Percentiles rank a stretch among this genome's conserved stretches.
These are phyloP conservation scores for Conus betulinus DNA, from an alignment of 1,140 invertebrate species.

Conservation along the genomic window DNA sequence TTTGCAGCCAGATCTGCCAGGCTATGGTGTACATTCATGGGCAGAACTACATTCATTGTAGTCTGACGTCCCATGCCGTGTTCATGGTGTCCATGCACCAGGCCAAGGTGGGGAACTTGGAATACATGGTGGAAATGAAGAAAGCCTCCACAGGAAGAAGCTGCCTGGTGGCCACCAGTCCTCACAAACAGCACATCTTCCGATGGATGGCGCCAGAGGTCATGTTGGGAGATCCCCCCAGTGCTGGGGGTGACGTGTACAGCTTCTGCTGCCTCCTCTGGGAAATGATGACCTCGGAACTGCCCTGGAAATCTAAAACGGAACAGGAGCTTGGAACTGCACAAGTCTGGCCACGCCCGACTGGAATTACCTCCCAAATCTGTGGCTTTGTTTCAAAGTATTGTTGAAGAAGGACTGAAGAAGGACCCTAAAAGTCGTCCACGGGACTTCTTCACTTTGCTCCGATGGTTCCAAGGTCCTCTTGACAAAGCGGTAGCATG, in stretches of 20 bases:
- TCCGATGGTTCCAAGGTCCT: conserved; percentile 24
- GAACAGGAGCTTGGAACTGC: conserved; percentile 34
- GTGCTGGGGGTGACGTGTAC: conserved; percentile 74
- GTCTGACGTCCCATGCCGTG: conserved; percentile 76
- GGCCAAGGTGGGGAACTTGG: conserved; percentile 77
- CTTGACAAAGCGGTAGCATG: conserved; percentile 6
- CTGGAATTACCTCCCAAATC: conserved; percentile 23
- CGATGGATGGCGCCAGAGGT: conserved; percentile 78
- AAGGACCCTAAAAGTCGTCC: conserved; percentile 30
- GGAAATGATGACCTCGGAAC: conserved; percentile 66
- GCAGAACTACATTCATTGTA: conserved; percentile 74
- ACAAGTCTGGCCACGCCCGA: conserved; percentile 36
- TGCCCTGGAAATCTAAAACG: conserved; percentile 46
- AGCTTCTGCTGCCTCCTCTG: conserved; percentile 75
- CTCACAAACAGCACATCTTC: conserved; percentile 62
- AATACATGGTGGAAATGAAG: conserved; percentile 74
- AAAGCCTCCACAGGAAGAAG: conserved; percentile 51
- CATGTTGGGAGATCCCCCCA: conserved; percentile 66
- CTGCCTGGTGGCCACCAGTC: conserved; percentile 49
- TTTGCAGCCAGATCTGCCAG: conserved; percentile 72
- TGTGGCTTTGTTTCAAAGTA: conserved; percentile 31
- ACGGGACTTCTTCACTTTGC: neutral
- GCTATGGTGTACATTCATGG: conserved; percentile 76
- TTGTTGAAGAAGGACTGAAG: conserved; percentile 48
- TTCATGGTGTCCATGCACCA: conserved; percentile 67